Percentiles rank a stretch among this genome's conserved stretches.
phyloP scores from a whole-genome alignment of 2,888 invertebrate genomes.

The Habroteleia sp. region DNA sequence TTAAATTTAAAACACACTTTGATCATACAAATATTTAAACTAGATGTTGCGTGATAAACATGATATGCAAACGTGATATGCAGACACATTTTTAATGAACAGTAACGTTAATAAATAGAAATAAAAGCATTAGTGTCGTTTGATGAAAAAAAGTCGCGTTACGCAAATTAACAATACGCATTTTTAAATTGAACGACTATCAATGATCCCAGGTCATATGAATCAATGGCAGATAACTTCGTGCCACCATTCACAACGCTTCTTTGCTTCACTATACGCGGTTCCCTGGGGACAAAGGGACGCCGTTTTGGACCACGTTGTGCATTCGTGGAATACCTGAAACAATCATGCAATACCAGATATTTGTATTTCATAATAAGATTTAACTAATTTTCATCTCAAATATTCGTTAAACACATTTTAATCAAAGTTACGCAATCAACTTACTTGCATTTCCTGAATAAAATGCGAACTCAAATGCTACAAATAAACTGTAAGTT shows the following conservation, averaged over 20 bases:
- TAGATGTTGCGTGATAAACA: too few relatives aligned
- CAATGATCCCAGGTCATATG: conserved; percentile 19
- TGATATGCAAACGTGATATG: not conserved
- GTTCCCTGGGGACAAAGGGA: conserved; percentile 93
- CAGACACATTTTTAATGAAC: conserved; percentile 2
- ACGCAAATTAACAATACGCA: conserved; percentile 11
- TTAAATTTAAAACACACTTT: too few relatives aligned
- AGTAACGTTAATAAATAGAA: conserved; percentile 8
- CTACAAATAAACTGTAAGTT: not conserved
- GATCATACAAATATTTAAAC: too few relatives aligned
- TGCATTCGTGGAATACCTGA: conserved; percentile 92
- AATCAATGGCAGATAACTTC: conserved; percentile 86
- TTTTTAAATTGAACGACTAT: too few relatives aligned
- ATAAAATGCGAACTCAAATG: not conserved
- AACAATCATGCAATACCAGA: not conserved
- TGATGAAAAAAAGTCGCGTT: conserved; percentile 1
- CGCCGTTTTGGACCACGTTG: conserved; percentile 89
- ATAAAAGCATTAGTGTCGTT: conserved; percentile 1
- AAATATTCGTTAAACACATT: too few relatives aligned
- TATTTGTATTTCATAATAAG: too few relatives aligned
- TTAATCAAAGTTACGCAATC: too few relatives aligned
- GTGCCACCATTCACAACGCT: conserved; percentile 95
- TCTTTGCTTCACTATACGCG: conserved; percentile 90
- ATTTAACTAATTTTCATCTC: not conserved
- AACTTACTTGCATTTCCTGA: too few relatives aligned